Conservation (phyloP, 2,888 invertebrate species). For the Cepaea hortensis region DNA sequence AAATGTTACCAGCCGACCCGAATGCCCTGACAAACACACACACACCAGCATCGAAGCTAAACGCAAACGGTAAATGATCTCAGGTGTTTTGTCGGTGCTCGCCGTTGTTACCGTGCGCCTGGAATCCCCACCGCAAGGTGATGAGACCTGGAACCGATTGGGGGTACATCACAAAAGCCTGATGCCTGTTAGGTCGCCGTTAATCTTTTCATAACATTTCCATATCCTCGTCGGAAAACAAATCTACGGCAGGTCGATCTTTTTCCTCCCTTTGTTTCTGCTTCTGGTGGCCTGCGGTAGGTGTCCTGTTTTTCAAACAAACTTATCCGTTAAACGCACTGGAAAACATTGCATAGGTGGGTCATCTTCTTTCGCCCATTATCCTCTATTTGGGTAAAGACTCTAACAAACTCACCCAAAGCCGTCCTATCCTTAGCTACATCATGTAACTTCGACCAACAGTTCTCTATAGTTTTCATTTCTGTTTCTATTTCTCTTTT, state of each 20-base stretch:
- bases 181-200: slow-evolving; percentile 8
- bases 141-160: slow-evolving; percentile 15
- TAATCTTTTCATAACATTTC: slow-evolving; percentile 36
- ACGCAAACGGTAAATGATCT: not conserved
- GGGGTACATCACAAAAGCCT: not conserved
- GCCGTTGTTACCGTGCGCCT: not conserved
- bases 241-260: slow-evolving; percentile 12
- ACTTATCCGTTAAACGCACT: not conserved
- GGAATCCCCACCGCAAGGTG: slow-evolving; percentile 24
- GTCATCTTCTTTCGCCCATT: too few relatives aligned
- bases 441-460: too few relatives aligned
- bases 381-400: too few relatives aligned
- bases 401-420: too few relatives aligned
- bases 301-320: not conserved
- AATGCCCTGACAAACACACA: too few relatives aligned
- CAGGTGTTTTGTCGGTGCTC: not conserved
- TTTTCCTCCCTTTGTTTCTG: not conserved
- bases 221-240: slow-evolving; percentile 19
- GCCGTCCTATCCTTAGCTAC: too few relatives aligned
- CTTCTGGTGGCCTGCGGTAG: not conserved
- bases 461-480: too few relatives aligned
- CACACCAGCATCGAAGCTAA: not conserved
- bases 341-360: too few relatives aligned
- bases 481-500: too few relatives aligned
- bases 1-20: too few relatives aligned